These are phyloP conservation scores for Idaea biselata DNA, from an alignment of 2,888 invertebrate species.

Conservation along the genomic window DNA sequence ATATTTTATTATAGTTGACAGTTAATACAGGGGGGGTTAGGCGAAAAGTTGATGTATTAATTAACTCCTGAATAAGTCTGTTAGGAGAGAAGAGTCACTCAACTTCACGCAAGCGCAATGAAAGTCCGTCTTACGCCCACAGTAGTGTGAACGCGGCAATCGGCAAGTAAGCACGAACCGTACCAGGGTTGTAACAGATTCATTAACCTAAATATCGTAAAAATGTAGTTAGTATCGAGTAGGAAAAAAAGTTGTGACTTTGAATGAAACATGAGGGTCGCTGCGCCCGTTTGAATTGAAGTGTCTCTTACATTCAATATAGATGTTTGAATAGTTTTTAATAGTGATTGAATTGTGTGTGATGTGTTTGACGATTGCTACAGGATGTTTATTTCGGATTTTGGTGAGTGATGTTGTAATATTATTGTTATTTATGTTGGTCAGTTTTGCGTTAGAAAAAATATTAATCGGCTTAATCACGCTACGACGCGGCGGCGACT, in stretches of 20 bases:
- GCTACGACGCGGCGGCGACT: neutral
- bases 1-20: slow-evolving; percentile 72
- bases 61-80: slow-evolving; percentile 77
- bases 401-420: slow-evolving; percentile 55
- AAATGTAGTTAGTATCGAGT: slow-evolving; percentile 47
- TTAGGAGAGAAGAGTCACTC: slow-evolving; percentile 73
- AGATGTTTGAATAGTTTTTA: slow-evolving; percentile 37
- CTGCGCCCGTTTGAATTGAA: slow-evolving; percentile 30
- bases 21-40: slow-evolving; percentile 61
- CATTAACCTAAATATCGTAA: slow-evolving; percentile 46
- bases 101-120: slow-evolving; percentile 70
- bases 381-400: slow-evolving; percentile 55
- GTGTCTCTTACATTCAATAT: slow-evolving; percentile 29
- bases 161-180: slow-evolving; percentile 50
- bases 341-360: slow-evolving; percentile 51
- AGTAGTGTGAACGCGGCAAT: slow-evolving; percentile 63
- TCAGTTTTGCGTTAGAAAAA: neutral
- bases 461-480: neutral
- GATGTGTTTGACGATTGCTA: slow-evolving; percentile 59
- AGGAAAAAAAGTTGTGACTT: slow-evolving; percentile 46
- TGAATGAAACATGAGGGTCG: slow-evolving; percentile 43
- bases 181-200: slow-evolving; percentile 29
- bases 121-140: slow-evolving; percentile 61
- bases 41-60: slow-evolving; percentile 79
- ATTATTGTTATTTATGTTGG: slow-evolving; percentile 17